Evolutionary conservation across 1,140 invertebrate genomes (phyloP).

Genomic region (Drosophila pruinosa): DNA sequence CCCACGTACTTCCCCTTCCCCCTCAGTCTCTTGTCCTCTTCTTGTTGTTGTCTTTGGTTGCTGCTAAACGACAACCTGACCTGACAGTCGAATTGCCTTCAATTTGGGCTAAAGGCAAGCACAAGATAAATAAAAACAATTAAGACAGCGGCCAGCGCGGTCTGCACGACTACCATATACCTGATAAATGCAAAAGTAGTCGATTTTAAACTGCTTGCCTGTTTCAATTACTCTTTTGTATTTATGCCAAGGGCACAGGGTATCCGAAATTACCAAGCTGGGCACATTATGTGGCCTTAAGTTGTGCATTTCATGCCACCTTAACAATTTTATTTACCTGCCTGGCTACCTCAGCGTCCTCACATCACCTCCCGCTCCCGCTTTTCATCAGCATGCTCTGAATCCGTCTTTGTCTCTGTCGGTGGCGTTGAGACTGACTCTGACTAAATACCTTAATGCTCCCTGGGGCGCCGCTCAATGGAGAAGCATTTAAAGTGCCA

Average conservation of each 20-base stretch:
- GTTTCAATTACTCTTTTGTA: too few species aligned
- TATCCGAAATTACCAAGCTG: not conserved
- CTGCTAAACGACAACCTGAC: not conserved
- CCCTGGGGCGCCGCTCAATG: slow-evolving; percentile 20
- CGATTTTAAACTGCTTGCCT: not conserved
- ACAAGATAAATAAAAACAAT: slow-evolving; percentile 24
- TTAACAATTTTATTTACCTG: slow-evolving; percentile 21
- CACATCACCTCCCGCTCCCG: not conserved
- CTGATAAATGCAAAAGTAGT: too few species aligned
- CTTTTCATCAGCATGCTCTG: not conserved
- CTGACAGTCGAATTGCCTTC: not conserved
- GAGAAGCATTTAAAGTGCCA: slow-evolving; percentile 35
- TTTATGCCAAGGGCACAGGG: too few species aligned
- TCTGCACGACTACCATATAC: not conserved
- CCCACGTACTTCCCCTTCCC: not conserved
- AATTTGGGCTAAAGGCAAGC: not conserved
- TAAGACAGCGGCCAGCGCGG: too few species aligned
- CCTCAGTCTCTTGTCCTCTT: not conserved
- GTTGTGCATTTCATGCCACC: slow-evolving; percentile 16
- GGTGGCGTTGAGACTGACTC: not conserved
- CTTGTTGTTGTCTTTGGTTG: not conserved
- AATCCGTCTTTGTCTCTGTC: not conserved
- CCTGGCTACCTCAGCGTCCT: not conserved
- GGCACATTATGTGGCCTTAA: slow-evolving; percentile 5
- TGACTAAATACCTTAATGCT: slow-evolving; percentile 31